Evolutionary conservation across 2,888 invertebrate genomes (phyloP), one percentile per base, ranked within the genome.

Genomic region (Synergus gifuensis): DNA sequence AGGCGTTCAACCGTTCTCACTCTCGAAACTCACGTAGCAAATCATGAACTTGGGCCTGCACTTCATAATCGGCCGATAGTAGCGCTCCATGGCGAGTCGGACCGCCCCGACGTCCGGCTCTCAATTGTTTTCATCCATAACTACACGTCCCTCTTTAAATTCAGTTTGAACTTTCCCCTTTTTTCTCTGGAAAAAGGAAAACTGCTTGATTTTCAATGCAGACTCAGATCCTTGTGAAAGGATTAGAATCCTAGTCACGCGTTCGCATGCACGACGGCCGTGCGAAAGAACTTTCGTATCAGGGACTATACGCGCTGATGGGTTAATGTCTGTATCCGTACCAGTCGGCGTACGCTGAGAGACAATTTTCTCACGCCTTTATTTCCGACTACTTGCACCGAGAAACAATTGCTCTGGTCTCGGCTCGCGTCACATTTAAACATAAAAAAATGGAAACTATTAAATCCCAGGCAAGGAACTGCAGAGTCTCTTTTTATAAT

Each of bases 241-340:
- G 36, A 73, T 73, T 73, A 73, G 54, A 73, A 73, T 73, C 49
- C 28, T 73, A 42, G 7, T 18, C 18, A 42, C 18, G 22, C 60
- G 44, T 73, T 73, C 54, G 54, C 73, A 73, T 73, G 73, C 49
- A 73, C 54, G 36, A 73, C 73, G 54, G 36, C 54, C 73, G 85
- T 85, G 85, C 83, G 83, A 84, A 87, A 86, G 85, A 88, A 87
- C 88, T 88, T 88, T 87, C 82, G 83, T 87, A 87, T 88, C 86
- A 84, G 86, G 86, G 87, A 84, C 85, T 87, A 83, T 83, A 81
- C 77, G 84, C 85, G 87, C 86, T 91, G 91, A 91, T 91, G 88
- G 88, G 87, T 91, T 91, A 92, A 91, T 90, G 90, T 90, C 88
- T 89, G 91, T 91, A 91, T 91, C 91, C 91, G 91, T 90, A 86